phyloP scores from a whole-genome alignment of 2,113 vertebrate genomes.

The Alaudala cheleensis region DNA sequence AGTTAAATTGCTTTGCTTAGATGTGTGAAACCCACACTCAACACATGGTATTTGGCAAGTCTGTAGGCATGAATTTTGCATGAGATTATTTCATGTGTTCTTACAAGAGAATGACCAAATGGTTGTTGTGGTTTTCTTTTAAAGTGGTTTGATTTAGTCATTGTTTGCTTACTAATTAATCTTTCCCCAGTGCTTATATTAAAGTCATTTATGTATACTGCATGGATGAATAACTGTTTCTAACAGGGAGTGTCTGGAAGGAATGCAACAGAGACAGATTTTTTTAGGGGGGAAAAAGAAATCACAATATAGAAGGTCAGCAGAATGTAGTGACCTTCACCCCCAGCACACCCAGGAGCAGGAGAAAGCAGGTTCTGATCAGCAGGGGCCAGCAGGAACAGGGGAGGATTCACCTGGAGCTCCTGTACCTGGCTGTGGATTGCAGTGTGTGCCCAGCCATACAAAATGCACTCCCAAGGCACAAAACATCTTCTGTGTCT shows the following conservation, averaged over 20 bases:
- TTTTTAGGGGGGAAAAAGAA: rapidly evolving
- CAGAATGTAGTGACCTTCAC: not conserved
- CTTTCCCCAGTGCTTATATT: not conserved
- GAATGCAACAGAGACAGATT: not conserved
- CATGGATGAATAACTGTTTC: not conserved
- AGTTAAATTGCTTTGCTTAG: not conserved
- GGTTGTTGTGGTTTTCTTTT: not conserved
- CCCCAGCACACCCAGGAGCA: not conserved
- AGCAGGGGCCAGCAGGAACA: not conserved
- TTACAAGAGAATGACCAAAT: not conserved
- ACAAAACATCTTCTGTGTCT: not conserved
- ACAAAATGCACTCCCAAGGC: not conserved
- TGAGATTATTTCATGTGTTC: not conserved
- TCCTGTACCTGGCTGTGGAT: not conserved
- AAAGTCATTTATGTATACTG: not conserved
- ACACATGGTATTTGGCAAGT: not conserved
- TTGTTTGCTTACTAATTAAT: not conserved
- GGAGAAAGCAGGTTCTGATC: not conserved
- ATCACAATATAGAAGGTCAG: not conserved
- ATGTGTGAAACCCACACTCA: not conserved
- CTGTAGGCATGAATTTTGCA: not conserved
- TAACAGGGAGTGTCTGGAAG: not conserved
- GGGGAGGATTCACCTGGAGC: rapidly evolving
- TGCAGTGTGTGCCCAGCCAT: not conserved
- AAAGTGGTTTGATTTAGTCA: not conserved